Evolutionary conservation across 2,888 invertebrate genomes (phyloP).

Genomic region (Melinaea menophilus): DNA sequence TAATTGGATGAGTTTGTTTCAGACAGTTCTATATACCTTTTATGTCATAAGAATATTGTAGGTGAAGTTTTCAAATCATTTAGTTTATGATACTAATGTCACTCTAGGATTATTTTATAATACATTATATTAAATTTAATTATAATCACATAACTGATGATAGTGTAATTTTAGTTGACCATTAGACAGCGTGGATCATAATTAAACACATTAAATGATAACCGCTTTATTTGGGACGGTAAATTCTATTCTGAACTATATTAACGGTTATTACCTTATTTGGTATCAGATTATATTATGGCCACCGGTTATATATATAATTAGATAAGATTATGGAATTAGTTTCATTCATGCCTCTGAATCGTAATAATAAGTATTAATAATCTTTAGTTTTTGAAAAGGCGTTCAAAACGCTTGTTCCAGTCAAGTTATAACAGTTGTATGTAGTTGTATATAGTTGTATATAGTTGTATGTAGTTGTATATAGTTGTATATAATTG

Average conservation of each 20-base stretch:
- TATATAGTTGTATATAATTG: no score
- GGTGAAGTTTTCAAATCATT: constrained; percentile 7
- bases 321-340: no score
- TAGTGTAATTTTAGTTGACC: neutral
- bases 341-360: no score
- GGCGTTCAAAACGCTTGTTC: neutral
- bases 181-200: neutral
- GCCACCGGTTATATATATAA: no score
- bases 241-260: neutral
- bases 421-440: neutral
- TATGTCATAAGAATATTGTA: constrained; percentile 39
- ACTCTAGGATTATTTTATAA: no score
- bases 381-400: neutral
- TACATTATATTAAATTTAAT: neutral
- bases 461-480: neutral
- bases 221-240: neutral
- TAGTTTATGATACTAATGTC: neutral
- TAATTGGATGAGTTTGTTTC: constrained; percentile 37
- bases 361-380: no score
- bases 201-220: constrained; percentile 1
- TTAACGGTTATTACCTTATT: neutral
- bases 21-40: constrained; percentile 36
- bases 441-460: neutral
- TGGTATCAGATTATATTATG: neutral
- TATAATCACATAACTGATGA: neutral